phyloP scores from a whole-genome alignment of 2,113 vertebrate genomes.

The Oenanthe melanoleuca region DNA sequence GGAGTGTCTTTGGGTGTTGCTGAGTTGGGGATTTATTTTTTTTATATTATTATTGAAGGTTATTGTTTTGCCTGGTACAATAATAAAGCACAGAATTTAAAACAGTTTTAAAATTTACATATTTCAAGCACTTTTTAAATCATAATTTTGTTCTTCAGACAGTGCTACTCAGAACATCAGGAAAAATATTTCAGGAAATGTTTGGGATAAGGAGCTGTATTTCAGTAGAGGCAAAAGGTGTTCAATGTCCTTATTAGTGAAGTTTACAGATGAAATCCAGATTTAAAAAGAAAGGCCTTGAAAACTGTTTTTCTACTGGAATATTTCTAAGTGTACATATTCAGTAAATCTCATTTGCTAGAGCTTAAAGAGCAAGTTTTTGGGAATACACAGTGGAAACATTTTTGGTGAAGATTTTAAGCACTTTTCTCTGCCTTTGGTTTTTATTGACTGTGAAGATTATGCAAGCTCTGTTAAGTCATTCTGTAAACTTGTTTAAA shows the following conservation, averaged over 20 bases:
- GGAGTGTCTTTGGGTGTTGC: not conserved
- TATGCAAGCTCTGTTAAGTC: not conserved
- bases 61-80: not conserved
- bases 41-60: not conserved
- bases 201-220: not conserved
- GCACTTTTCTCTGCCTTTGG: not conserved
- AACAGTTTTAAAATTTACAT: not conserved
- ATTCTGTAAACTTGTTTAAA: not conserved
- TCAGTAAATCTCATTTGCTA: not conserved
- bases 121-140: not conserved
- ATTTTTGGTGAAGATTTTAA: conserved; percentile 1
- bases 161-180: not conserved
- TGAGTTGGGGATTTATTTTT: not conserved
- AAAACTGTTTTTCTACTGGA: not conserved
- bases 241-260: not conserved
- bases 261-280: not conserved
- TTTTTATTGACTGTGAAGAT: conserved; percentile 1
- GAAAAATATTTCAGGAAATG: not conserved
- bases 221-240: not conserved
- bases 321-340: not conserved
- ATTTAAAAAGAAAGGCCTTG: not conserved
- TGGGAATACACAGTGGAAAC: not conserved
- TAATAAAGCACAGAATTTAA: not conserved
- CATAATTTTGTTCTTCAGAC: not conserved
- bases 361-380: not conserved